Conservation (phyloP, 2,888 invertebrate species). For the Allygus modestus region DNA sequence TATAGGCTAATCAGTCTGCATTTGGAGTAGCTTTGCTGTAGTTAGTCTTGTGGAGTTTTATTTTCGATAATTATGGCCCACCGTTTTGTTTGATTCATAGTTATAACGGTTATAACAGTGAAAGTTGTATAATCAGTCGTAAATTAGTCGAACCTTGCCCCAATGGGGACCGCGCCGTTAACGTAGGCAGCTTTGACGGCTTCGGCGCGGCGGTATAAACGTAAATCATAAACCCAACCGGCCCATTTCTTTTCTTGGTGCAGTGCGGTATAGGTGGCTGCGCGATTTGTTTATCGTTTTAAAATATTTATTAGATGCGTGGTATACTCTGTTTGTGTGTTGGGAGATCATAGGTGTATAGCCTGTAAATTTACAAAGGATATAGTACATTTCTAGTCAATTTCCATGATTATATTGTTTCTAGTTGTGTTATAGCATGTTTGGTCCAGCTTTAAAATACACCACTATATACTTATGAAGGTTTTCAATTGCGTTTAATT, state of each 20-base stretch:
- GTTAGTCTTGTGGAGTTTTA: too few species aligned
- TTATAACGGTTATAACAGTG: neutral
- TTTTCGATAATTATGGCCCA: neutral
- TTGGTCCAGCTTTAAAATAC: too few species aligned
- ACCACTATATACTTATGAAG: too few species aligned
- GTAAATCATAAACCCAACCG: conserved; percentile 1
- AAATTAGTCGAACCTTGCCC: neutral
- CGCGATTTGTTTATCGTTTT: neutral
- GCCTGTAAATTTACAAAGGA: too few species aligned
- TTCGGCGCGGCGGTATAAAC: neutral
- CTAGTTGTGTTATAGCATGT: too few species aligned
- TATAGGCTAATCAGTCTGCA: too few species aligned
- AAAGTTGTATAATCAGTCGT: neutral
- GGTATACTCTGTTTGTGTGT: neutral
- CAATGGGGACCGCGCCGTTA: too few species aligned
- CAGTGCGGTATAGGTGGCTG: neutral
- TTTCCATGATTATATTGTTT: too few species aligned
- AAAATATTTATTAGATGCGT: neutral
- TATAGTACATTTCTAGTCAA: too few species aligned
- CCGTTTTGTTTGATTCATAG: neutral
- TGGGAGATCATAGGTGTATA: neutral
- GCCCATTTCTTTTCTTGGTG: neutral
- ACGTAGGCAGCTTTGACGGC: conserved; percentile 15
- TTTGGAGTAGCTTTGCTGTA: too few species aligned
- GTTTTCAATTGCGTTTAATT: too few species aligned